phyloP scores from a whole-genome alignment of 1,140 invertebrate genomes.

The Trinorchestia longiramus region DNA sequence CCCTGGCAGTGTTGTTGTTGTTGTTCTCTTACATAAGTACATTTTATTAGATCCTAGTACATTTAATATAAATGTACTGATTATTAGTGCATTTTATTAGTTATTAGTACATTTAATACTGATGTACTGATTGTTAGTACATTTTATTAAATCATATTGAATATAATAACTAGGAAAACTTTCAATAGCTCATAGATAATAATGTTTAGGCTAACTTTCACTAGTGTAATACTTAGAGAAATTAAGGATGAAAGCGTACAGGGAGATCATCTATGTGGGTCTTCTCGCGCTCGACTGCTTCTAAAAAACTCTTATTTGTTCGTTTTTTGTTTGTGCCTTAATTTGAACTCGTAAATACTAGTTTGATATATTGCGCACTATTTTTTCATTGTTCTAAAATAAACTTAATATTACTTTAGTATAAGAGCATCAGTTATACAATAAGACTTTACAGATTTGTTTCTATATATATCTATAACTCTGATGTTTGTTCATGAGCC shows the following conservation, averaged over 20 bases:
- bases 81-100: neutral
- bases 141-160: slow-evolving; percentile 39
- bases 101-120: neutral
- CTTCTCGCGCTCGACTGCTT: neutral
- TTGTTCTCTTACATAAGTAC: neutral
- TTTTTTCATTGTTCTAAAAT: no score
- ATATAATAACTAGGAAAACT: slow-evolving; percentile 21
- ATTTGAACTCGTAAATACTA: no score
- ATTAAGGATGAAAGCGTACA: neutral
- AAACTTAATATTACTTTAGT: no score
- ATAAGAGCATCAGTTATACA: no score
- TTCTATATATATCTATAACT: no score
- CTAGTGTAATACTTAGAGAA: neutral
- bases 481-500: no score
- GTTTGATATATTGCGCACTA: no score
- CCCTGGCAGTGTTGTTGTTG: neutral
- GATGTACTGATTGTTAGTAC: neutral
- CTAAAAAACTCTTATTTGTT: no score
- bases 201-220: neutral
- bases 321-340: no score
- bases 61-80: neutral
- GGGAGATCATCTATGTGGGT: neutral
- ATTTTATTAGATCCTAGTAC: neutral
- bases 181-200: slow-evolving; percentile 36
- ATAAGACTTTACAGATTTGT: no score